Evolutionary conservation across 2,888 invertebrate species (phyloP), one percentile per base, ranked within the genome.

Genomic region (Drosophila histrio): DNA sequence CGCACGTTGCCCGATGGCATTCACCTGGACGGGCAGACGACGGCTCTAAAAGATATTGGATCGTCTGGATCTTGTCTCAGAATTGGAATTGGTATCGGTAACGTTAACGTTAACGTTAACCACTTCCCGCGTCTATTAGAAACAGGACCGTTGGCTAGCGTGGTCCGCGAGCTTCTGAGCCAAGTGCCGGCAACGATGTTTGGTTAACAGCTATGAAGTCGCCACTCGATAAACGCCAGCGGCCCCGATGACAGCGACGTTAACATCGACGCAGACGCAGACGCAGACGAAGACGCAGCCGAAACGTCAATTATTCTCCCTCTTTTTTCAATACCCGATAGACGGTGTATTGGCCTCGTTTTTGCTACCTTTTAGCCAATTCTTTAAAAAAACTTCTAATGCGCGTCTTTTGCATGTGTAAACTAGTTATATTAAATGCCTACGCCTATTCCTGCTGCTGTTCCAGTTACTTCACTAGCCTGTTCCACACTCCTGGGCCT

Each of bases 141-240:
- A 63, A 68, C 76, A 83, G 86, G 87, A 85, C 85, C 83, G 86
- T 53, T 73, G 74, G 72, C 83, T 54, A 64, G 62, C 72, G 66
- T 77, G 76, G 76, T 83, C 80, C 80, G 85, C 77, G 58, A 61
- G 80, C 86, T 84, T 89, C 89, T 89, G 89, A 82, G 76, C 72
- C 79, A 72, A 79, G 54, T 69, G 78, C 71, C 70, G 73, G 50
- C 60, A 56, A 50, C 61, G 56, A 59, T 66, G 78, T 80, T 87
- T 86, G 84, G 89, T 89, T 83, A 89, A 89, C 88, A 85, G 77
- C 87, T 89, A 34, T 58, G 77, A 32, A 44, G 46, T 24, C 36
- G 66, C 47, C 71, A 46, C 38, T 28, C 57, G 62, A 28, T 49
- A 19, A 19, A 28, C 38, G 32, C 26, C 54, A 34, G 44, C 46